A percentile compares a stretch with the other conserved stretches of the same genome.
Evolutionary conservation across 2,797 vertebrate genomes (phyloP).

Genomic region (Crax fasciolata): DNA sequence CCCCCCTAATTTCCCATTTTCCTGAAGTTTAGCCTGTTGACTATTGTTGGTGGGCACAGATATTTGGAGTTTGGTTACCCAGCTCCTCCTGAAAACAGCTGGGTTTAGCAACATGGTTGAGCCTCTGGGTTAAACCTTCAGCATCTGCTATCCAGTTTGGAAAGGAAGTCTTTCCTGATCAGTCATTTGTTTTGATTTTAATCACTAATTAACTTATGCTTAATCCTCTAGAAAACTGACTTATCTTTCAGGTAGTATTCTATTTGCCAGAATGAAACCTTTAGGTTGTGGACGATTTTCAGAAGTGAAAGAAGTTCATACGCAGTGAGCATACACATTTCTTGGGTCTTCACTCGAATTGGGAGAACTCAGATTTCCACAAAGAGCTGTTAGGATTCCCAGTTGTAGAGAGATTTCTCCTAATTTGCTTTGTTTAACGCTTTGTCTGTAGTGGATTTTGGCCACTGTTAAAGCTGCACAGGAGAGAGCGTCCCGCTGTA

Average conservation of each 20-base stretch:
- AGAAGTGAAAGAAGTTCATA: neutral
- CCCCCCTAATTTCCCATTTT: neutral
- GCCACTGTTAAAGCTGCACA: neutral
- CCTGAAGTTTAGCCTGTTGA: neutral
- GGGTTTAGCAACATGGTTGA: neutral
- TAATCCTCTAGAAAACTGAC: neutral
- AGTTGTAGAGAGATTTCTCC: neutral
- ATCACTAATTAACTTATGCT: neutral
- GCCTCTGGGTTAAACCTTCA: neutral
- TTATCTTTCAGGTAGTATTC: neutral
- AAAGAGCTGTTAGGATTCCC: neutral
- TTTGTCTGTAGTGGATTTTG: slow-evolving; percentile 7
- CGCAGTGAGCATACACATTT: neutral
- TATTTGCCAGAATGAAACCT: neutral
- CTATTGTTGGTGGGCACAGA: neutral
- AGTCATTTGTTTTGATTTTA: neutral
- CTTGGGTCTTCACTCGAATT: neutral
- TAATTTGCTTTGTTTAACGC: neutral
- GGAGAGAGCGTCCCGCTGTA: neutral
- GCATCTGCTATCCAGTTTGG: neutral
- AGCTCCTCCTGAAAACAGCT: neutral
- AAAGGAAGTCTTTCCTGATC: neutral
- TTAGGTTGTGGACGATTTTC: neutral
- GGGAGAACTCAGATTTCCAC: neutral
- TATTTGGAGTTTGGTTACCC: neutral